Evolutionary conservation across 2,113 vertebrate genomes (phyloP).

Genomic region (Pristiophorus japonicus): DNA sequence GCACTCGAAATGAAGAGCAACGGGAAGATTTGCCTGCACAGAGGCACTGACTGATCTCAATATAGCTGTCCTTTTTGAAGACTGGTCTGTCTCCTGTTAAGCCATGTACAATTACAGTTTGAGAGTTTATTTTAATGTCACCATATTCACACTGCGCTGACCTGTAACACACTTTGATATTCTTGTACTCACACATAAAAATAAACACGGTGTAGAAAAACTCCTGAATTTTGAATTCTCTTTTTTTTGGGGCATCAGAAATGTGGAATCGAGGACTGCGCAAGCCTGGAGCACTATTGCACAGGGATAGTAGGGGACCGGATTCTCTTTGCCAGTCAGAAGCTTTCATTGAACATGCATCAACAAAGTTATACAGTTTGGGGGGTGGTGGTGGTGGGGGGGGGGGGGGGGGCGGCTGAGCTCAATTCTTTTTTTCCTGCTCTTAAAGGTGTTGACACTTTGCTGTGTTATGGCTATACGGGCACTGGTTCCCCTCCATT

Average conservation of each 20-base stretch:
- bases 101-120: background rate
- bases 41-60: background rate
- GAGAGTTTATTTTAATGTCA: background rate
- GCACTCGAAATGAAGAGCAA: background rate
- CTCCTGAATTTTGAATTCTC: background rate
- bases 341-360: background rate
- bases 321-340: background rate
- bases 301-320: background rate
- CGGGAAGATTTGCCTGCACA: background rate
- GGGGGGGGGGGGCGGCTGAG: background rate
- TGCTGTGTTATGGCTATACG: background rate
- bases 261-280: background rate
- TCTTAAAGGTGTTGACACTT: background rate
- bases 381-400: too few relatives aligned
- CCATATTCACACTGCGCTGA: background rate
- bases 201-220: background rate
- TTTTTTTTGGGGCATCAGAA: background rate
- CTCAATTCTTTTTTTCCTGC: background rate
- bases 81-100: background rate
- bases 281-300: background rate
- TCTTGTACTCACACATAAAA: background rate
- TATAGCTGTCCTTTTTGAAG: background rate
- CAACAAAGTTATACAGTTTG: background rate
- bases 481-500: background rate
- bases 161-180: background rate